Evolutionary conservation across 2,113 vertebrate genomes (phyloP).

Genomic region (Nesoenas mayeri): DNA sequence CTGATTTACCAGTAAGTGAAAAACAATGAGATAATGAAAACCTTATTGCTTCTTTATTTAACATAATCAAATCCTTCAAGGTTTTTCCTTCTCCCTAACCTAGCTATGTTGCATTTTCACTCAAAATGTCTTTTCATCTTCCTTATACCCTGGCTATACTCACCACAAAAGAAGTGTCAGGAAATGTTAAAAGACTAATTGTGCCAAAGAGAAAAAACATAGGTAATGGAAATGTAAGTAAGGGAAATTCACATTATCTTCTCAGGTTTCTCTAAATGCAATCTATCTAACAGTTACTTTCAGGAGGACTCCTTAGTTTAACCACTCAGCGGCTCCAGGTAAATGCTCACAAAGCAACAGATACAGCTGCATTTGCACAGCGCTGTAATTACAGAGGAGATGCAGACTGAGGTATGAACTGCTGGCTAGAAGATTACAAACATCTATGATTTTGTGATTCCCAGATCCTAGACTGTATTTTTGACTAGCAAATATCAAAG

Average conservation of each 20-base stretch:
- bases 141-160: neutral
- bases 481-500: neutral
- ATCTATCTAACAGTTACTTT: neutral
- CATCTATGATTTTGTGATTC: neutral
- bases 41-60: neutral
- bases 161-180: neutral
- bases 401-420: neutral
- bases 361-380: neutral
- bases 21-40: constrained; percentile 12
- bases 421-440: neutral
- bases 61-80: neutral
- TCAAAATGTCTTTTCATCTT: neutral
- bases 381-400: neutral
- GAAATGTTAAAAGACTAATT: neutral
- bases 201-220: neutral
- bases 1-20: constrained; percentile 7
- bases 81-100: neutral
- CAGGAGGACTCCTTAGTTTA: neutral
- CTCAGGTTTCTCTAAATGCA: neutral
- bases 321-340: neutral
- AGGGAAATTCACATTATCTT: neutral
- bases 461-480: neutral
- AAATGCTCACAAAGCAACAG: neutral
- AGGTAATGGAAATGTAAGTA: neutral
- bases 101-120: neutral